A percentile compares a stretch with the other conserved stretches of the same genome.
Evolutionary conservation across 1,140 invertebrate species (phyloP).

Genomic region (Caenorhabditis elegans): DNA sequence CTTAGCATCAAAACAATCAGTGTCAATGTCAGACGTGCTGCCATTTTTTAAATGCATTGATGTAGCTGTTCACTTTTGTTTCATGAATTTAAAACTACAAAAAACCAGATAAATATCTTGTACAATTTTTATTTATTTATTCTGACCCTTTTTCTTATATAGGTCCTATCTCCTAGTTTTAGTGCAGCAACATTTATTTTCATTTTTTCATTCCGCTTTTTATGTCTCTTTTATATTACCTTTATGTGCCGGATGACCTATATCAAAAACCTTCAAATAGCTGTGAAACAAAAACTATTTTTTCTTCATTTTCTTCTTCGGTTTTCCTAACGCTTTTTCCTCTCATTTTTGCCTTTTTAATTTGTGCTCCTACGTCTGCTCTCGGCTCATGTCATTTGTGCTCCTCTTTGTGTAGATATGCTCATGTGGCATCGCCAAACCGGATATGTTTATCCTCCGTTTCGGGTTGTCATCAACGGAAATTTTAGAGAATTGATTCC

Average conservation of each 20-base stretch:
- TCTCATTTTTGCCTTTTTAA: background rate
- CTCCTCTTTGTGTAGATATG: no score
- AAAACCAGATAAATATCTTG: background rate
- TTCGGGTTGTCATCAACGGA: no score
- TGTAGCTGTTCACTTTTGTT: no score
- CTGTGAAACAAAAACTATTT: constrained; percentile 9
- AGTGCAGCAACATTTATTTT: no score
- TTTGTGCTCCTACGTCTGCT: background rate
- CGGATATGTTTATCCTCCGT: no score
- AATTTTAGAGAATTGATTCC: no score
- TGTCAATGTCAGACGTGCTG: no score
- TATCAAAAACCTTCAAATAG: background rate
- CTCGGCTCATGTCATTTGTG: background rate
- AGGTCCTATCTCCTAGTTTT: background rate
- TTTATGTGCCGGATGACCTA: background rate
- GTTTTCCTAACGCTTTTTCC: background rate
- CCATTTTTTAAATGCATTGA: no score
- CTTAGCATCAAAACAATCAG: no score
- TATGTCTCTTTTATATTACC: background rate
- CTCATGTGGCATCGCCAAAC: no score
- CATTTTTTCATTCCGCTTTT: constrained; percentile 9
- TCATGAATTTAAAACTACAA: background rate
- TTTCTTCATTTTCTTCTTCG: background rate
- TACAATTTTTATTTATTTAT: background rate
- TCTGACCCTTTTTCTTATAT: no score